Base-by-base conservation (phyloP, 1,140 invertebrate genomes). In the Cecropterus lyciades region DNA sequence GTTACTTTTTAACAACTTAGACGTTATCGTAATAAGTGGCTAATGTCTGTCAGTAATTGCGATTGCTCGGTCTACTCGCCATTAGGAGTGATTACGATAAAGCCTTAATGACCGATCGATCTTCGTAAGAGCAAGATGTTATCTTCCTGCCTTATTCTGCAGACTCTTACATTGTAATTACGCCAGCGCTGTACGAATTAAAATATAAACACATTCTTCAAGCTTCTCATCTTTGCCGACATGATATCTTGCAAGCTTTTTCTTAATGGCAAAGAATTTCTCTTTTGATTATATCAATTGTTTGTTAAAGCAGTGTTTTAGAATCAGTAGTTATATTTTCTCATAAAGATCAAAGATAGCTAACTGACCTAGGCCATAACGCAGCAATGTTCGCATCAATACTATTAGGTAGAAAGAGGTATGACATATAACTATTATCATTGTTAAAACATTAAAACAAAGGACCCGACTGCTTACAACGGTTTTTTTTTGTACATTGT, bases 21-120 rank as follows among this genome's bases (percentile, higher is more conserved):
- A n/a, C 42, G 51, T 14, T 52, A 33, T 52, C 49, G 1, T 37
- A 51, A 30, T 27, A 33, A 51, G 49, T 33, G 17, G 51, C 30
- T 53, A 53, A 53, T 40, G 51, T 15, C 9, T 40, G 27, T 53
- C 15, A 40, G 30, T 55, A 55, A 55, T 17, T 37, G 27, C 52
- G 33, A 55, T 37, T 55, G 52, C 33, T 7, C 20, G 20, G 52
- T 24, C 30, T 40, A n/a, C 52, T 30, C 49, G 27, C 49, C 14
- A 55, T 55, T 56, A 43, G 37, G 16, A 56, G 53, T 56, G 53
- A 56, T 56, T 56, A 56, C 40, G 37, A 56, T 56, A 56, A 56
- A 56, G 40, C 53, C 53, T 56, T 56, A 56, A 56, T 56, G 37
- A 56, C 53, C 37, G 37, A 43, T 56, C 53, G 53, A 56, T 56